phyloP scores from a whole-genome alignment of 2,113 vertebrate species.

The Columbina picui region DNA sequence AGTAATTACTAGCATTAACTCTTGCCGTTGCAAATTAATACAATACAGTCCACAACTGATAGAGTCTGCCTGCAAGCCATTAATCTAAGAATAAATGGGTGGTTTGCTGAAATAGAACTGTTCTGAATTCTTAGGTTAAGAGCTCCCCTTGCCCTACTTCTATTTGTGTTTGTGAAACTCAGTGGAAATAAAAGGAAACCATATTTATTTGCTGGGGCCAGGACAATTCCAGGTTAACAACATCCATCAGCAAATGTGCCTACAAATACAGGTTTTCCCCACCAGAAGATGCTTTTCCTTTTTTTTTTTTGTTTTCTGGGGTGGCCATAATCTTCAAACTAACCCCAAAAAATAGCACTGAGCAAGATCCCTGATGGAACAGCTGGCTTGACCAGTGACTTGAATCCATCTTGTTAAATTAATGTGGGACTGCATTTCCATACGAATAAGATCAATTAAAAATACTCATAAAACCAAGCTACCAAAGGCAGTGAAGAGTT shows the following conservation, averaged over 20 bases:
- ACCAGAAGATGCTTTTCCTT: neutral
- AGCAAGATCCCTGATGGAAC: constrained; percentile 39
- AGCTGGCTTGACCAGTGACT: constrained; percentile 58
- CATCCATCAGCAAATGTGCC: neutral
- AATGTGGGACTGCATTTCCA: constrained; percentile 64
- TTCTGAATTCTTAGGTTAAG: neutral
- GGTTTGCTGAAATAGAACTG: neutral
- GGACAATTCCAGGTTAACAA: neutral
- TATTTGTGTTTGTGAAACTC: neutral
- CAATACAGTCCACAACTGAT: constrained; percentile 9
- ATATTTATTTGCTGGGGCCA: neutral
- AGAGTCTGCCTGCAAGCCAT: neutral
- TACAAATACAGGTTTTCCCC: neutral
- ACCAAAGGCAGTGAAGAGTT: constrained; percentile 70
- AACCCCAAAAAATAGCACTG: neutral
- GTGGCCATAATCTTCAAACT: constrained; percentile 8
- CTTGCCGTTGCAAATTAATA: constrained; percentile 51
- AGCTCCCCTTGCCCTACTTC: neutral
- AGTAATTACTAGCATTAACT: constrained; percentile 62
- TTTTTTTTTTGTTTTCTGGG: neutral
- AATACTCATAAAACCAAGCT: constrained; percentile 55
- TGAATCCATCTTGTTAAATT: constrained; percentile 61
- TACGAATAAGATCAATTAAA: constrained; percentile 71
- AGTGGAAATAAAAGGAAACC: neutral
- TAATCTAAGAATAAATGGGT: neutral